phyloP scores from a whole-genome alignment of 2,888 invertebrate species.

The Thymelicus lineola region DNA sequence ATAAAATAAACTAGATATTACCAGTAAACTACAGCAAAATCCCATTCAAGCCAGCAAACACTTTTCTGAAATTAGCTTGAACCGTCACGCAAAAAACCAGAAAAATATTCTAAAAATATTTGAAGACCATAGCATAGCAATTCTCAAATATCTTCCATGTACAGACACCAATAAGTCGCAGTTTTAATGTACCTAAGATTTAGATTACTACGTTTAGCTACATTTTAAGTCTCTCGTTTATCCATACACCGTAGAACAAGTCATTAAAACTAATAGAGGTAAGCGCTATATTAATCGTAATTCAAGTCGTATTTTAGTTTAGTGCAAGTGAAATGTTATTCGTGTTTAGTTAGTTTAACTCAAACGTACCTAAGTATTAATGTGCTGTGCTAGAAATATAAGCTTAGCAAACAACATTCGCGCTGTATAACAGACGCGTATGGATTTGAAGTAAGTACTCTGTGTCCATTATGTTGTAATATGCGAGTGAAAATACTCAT shows the following conservation, averaged over 20 bases:
- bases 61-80: no score
- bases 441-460: constrained; percentile 15
- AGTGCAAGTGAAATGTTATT: constrained; percentile 32
- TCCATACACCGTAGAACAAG: not conserved
- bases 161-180: no score
- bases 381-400: constrained; percentile 32
- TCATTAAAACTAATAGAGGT: constrained; percentile 23
- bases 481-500: not conserved
- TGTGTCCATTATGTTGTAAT: constrained; percentile 13
- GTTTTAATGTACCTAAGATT: no score
- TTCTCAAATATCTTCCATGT: no score
- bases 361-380: constrained; percentile 28
- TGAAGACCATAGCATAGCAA: no score
- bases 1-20: no score
- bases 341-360: constrained; percentile 31
- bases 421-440: constrained; percentile 19
- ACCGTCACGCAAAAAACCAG: no score
- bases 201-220: no score
- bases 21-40: no score
- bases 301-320: constrained; percentile 32
- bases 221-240: not conserved
- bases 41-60: no score
- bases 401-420: constrained; percentile 27
- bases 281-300: constrained; percentile 23
- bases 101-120: no score